Base-by-base conservation (phyloP, 2,888 invertebrate species). In the Lissocephala sabroskyi region DNA sequence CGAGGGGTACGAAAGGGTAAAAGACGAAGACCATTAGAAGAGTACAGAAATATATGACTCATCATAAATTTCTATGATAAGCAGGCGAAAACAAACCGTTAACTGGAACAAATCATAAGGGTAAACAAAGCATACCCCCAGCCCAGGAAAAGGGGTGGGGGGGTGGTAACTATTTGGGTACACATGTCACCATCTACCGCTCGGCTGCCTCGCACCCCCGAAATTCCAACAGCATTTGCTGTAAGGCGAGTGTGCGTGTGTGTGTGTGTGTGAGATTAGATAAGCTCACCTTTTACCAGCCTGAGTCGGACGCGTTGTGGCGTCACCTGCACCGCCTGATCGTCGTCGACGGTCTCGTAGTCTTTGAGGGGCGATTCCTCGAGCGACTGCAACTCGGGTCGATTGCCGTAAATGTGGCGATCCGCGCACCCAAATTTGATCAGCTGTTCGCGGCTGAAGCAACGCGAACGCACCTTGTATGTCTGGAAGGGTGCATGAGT, bases 261-360 rank as follows among this genome's bases (percentile, higher is more conserved):
- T 5, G 23, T 23, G 23, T 23, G 23, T 23, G 7, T 23, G 23
- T 5, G 7, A 23, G 3, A 52, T 48, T 43, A 29, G 55, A 65
- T 54, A 59, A 62, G 60, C 59, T 60, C 84, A 90, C 90, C 86
- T 75, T 89, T 88, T 67, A 89, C 87, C 26, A 92, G 82, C 45
- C 87, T 87, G 0, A 91, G 71, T 28, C 85, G 86, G 16, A 89
- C 83, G 57, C 81, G 86, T 80, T 92, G 91, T 1, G 91, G 92
- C 61, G 86, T 88, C 40, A 92, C 87, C 79, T 92, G 92, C 39
- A 90, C 86, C 3, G 79, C 79, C 16, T 65, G 71, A 42, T 67
- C 67, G 45, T 67, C 67, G 45, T 59, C 60, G 2, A 43, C 87
- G 11, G 86, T 56, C 47, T 75, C 66, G 39, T 79, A 84, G 52